These are phyloP conservation scores for Gadopsis marmoratus DNA, from an alignment of 2,797 vertebrate genomes.

Conservation along the genomic window DNA sequence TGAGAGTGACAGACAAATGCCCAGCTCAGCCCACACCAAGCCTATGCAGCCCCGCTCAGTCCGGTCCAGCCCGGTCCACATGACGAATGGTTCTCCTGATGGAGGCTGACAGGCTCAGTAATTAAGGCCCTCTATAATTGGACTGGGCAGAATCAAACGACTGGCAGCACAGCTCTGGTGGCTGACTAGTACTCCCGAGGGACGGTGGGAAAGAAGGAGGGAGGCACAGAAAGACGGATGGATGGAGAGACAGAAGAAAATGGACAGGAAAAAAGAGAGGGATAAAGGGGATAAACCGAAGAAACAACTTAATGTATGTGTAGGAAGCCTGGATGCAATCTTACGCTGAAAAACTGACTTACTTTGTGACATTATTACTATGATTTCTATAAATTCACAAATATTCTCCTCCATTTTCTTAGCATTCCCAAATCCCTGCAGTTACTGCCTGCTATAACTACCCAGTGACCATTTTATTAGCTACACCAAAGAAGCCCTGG, in stretches of 20 bases:
- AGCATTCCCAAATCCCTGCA: background rate
- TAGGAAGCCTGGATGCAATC: background rate
- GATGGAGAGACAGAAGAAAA: slow-evolving; percentile 50
- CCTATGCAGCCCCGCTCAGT: slow-evolving; percentile 42
- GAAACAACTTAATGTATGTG: background rate
- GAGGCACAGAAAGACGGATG: slow-evolving; percentile 52
- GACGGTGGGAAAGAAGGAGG: slow-evolving; percentile 50
- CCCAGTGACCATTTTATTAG: slow-evolving; percentile 37
- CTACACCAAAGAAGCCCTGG: background rate
- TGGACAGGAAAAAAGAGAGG: slow-evolving; percentile 8
- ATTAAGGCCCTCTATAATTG: slow-evolving; percentile 84
- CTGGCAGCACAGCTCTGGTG: slow-evolving; percentile 65
- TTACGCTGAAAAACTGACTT: background rate
- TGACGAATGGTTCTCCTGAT: slow-evolving; percentile 79
- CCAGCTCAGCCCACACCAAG: slow-evolving; percentile 29
- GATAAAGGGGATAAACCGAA: background rate
- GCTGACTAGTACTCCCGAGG: slow-evolving; percentile 65
- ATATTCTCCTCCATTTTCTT: background rate
- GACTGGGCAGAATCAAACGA: slow-evolving; percentile 74
- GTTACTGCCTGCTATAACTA: slow-evolving; percentile 39
- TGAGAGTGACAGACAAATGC: slow-evolving; percentile 21
- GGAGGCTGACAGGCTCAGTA: slow-evolving; percentile 80
- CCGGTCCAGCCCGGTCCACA: slow-evolving; percentile 62
- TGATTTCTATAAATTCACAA: background rate
- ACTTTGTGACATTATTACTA: background rate